These are phyloP conservation scores for Arctopsyche grandis DNA, from an alignment of 1,140 invertebrate species.

Conservation along the genomic window DNA sequence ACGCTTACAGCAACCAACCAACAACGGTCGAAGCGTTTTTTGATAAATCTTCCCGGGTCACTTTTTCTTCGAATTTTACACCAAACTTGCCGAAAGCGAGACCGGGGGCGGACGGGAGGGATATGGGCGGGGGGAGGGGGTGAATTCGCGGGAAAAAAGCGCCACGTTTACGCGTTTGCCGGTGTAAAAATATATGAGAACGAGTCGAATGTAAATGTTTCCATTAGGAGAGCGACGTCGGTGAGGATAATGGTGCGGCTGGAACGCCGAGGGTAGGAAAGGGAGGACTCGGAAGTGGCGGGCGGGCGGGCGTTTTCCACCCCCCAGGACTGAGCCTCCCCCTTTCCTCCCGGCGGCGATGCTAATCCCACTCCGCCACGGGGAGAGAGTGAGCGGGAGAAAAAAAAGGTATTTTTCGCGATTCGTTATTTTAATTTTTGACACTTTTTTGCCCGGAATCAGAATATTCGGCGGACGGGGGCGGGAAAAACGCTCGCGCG, in stretches of 20 bases:
- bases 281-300: not conserved
- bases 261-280: not conserved
- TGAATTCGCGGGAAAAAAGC: slow-evolving; percentile 20
- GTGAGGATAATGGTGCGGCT: slow-evolving; percentile 26
- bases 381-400: not conserved
- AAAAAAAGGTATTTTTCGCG: slow-evolving; percentile 52
- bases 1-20: too few relatives aligned
- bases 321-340: not conserved
- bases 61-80: too few relatives aligned
- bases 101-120: too few relatives aligned
- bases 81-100: too few relatives aligned
- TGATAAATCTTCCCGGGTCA: too few relatives aligned
- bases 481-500: not conserved
- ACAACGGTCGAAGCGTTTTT: too few relatives aligned
- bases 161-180: slow-evolving; percentile 48
- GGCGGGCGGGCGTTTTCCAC: not conserved
- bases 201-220: slow-evolving; percentile 52
- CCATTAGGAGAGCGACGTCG: slow-evolving; percentile 48
- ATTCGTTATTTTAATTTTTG: slow-evolving; percentile 56
- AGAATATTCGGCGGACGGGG: slow-evolving; percentile 43
- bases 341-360: slow-evolving; percentile 7
- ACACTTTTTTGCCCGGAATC: slow-evolving; percentile 54
- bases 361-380: slow-evolving; percentile 49
- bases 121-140: too few relatives aligned
- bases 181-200: slow-evolving; percentile 51